Conservation (phyloP, 2,888 invertebrate genomes). For the Deladenus siricidicola region DNA sequence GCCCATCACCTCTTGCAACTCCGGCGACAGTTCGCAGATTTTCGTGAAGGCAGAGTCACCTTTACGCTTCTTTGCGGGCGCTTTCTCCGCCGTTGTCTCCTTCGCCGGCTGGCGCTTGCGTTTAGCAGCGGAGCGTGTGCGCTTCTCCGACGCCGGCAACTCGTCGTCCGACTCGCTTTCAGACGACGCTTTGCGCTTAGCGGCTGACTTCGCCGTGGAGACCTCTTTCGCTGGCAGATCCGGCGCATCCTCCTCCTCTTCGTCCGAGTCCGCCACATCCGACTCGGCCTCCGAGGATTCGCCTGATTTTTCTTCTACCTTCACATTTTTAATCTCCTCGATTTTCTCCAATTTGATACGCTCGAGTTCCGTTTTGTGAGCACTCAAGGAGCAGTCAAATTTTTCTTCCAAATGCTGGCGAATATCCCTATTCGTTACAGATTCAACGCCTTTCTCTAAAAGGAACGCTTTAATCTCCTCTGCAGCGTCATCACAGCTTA, state of each 20-base stretch:
- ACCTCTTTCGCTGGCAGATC: too few relatives aligned
- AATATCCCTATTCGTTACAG: conserved; percentile 25
- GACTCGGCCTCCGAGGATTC: not conserved
- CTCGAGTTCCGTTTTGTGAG: conserved; percentile 16
- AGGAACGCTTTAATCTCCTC: conserved; percentile 19
- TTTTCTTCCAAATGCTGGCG: conserved; percentile 25
- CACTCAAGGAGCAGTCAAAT: conserved; percentile 16
- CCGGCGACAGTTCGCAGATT: conserved; percentile 28
- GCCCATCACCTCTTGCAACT: conserved; percentile 18
- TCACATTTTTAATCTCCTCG: not conserved
- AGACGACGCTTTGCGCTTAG: not conserved
- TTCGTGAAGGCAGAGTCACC: conserved; percentile 19
- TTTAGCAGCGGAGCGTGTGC: conserved; percentile 22
- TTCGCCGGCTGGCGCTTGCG: conserved; percentile 9
- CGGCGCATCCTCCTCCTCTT: not conserved
- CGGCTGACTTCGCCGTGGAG: not conserved
- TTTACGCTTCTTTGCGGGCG: conserved; percentile 9
- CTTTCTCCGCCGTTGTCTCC: not conserved
- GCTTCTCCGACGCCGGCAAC: conserved; percentile 23
- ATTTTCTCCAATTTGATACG: conserved; percentile 12
- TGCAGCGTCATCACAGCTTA: conserved; percentile 13
- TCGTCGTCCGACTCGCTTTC: conserved; percentile 20
- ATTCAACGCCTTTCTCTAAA: conserved; percentile 17
- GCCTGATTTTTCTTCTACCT: conserved; percentile 1
- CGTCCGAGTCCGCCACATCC: not conserved